phyloP scores from a whole-genome alignment of 2,888 invertebrate species.

The Caenorhabditis sp. region DNA sequence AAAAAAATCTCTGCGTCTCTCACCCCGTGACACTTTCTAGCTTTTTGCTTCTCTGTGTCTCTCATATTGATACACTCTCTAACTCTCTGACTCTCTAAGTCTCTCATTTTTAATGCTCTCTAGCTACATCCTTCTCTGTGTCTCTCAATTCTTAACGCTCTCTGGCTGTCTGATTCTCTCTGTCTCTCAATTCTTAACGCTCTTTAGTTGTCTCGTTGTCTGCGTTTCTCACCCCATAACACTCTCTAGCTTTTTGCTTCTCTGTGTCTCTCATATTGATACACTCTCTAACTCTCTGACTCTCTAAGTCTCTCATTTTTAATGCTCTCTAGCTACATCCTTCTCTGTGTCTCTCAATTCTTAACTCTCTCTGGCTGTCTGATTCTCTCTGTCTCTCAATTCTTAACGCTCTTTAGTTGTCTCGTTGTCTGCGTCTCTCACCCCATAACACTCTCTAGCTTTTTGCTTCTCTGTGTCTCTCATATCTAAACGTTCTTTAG shows the following conservation, averaged over 20 bases:
- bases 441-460: background rate
- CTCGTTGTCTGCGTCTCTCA: background rate
- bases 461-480: constrained; percentile 4
- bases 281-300: background rate
- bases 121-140: background rate
- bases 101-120: background rate
- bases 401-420: too few relatives aligned
- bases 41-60: too few relatives aligned
- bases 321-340: too few relatives aligned
- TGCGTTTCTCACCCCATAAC: too few relatives aligned
- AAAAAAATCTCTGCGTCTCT: background rate
- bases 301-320: too few relatives aligned
- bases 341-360: background rate
- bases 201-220: too few relatives aligned
- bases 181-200: background rate
- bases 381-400: too few relatives aligned
- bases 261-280: background rate
- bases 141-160: too few relatives aligned
- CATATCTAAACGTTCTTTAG: background rate
- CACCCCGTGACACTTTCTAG: background rate
- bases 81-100: background rate
- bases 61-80: too few relatives aligned
- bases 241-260: background rate
- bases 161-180: background rate
- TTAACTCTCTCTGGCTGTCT: too few relatives aligned